These are phyloP conservation scores for Petroica traversi DNA, from an alignment of 2,113 vertebrate species.

Conservation along the genomic window DNA sequence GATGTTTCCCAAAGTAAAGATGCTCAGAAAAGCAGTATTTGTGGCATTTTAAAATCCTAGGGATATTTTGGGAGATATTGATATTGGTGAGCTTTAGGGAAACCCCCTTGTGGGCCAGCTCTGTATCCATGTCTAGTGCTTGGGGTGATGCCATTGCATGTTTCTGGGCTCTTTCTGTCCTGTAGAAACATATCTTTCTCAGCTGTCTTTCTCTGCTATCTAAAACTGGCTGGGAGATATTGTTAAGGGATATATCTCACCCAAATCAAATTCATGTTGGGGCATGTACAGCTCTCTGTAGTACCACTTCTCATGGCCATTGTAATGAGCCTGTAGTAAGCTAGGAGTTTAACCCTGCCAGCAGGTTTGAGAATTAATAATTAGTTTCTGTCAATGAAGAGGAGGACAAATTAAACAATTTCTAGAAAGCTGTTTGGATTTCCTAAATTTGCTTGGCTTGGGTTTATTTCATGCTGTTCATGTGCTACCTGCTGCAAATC, in stretches of 20 bases:
- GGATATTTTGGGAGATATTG: background rate
- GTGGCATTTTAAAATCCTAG: background rate
- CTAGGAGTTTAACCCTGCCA: background rate
- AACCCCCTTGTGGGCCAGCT: background rate
- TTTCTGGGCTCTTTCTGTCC: background rate
- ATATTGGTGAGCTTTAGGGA: background rate
- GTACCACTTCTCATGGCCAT: background rate
- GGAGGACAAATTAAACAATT: background rate
- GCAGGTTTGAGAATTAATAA: background rate
- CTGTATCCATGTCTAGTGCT: background rate
- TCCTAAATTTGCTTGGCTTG: background rate
- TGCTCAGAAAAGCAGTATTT: background rate
- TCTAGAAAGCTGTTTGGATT: background rate
- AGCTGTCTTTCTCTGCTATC: background rate
- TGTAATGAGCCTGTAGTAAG: background rate
- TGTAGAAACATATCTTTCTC: background rate
- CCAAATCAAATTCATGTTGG: rapidly evolving
- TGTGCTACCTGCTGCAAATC: background rate
- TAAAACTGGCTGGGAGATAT: background rate
- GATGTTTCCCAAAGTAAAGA: background rate
- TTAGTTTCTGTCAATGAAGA: background rate
- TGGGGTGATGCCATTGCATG: background rate
- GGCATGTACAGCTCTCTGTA: background rate
- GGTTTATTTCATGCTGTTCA: background rate
- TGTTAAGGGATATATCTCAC: background rate